These are phyloP conservation scores for Crocodylus rhombifer DNA, from an alignment of 2,797 vertebrate species.

Conservation along the genomic window DNA sequence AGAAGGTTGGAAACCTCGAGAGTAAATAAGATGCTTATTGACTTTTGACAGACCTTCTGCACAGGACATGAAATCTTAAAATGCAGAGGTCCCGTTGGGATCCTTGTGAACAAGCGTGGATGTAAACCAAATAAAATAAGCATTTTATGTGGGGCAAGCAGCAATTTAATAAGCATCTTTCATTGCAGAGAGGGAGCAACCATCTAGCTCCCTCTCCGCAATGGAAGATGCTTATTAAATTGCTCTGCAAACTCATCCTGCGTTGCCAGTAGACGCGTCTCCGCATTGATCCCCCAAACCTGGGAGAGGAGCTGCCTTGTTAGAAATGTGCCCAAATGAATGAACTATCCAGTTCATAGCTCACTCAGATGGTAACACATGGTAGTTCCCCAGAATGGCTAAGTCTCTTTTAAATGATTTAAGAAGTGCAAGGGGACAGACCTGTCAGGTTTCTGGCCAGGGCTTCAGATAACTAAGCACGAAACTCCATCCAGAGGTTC, in stretches of 20 bases:
- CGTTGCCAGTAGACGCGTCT: not conserved
- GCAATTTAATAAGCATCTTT: not conserved
- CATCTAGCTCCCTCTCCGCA: not conserved
- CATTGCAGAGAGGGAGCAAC: not conserved
- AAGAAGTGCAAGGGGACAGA: not conserved
- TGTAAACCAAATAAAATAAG: not conserved
- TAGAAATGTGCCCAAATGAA: not conserved
- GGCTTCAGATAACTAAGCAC: not conserved
- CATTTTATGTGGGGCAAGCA: not conserved
- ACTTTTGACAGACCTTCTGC: not conserved
- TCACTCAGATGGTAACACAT: not conserved
- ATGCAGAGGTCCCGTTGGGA: not conserved
- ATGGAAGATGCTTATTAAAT: not conserved
- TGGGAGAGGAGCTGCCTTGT: not conserved
- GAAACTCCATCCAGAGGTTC: not conserved
- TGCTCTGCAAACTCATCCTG: not conserved
- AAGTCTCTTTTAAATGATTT: not conserved
- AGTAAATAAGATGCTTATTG: not conserved
- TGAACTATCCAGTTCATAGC: not conserved
- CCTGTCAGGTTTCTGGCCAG: not conserved
- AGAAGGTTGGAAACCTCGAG: not conserved
- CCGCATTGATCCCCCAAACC: not conserved
- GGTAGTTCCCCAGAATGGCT: not conserved
- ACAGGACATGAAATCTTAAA: not conserved
- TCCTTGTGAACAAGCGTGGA: not conserved